These are phyloP conservation scores for Clavelina lepadiformis DNA, from an alignment of 23 tunicate genomes.

Conservation along the genomic window DNA sequence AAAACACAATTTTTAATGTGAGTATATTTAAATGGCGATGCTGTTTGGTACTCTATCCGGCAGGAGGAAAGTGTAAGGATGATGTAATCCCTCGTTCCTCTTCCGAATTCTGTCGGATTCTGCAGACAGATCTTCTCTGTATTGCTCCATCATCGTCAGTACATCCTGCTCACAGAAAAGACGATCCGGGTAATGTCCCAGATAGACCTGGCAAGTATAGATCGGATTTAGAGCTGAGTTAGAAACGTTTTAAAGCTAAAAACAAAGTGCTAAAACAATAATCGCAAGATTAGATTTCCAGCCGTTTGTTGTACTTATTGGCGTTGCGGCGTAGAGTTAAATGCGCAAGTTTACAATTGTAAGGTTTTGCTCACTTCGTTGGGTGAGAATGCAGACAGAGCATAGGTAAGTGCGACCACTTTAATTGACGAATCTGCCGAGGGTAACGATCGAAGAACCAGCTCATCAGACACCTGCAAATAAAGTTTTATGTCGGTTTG, in stretches of 20 bases:
- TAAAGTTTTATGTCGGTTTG: too few species aligned
- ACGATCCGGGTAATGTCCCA: constrained; percentile 24
- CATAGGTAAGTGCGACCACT: constrained; percentile 11
- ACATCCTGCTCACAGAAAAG: constrained; percentile 10
- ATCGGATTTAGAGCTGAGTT: too few species aligned
- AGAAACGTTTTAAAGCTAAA: too few species aligned
- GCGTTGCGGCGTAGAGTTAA: too few species aligned
- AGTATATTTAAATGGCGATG: constrained; percentile 4
- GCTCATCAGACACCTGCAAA: too few species aligned
- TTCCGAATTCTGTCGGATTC: not conserved
- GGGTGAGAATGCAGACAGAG: not conserved
- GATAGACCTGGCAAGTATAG: constrained; percentile 8
- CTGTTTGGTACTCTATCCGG: not conserved
- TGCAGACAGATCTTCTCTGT: not conserved
- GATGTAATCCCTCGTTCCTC: not conserved
- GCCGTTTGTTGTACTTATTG: too few species aligned
- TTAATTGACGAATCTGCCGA: not conserved
- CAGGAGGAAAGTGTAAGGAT: not conserved
- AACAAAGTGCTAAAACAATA: too few species aligned
- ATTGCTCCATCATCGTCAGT: not conserved
- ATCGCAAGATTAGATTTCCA: too few species aligned
- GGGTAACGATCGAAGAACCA: too few species aligned
- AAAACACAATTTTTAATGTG: too few species aligned
- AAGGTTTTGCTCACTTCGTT: too few species aligned
- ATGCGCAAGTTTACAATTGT: too few species aligned